These are phyloP conservation scores for Phalacrocorax brasilianus DNA, from an alignment of 2,113 vertebrate species.

Conservation along the genomic window DNA sequence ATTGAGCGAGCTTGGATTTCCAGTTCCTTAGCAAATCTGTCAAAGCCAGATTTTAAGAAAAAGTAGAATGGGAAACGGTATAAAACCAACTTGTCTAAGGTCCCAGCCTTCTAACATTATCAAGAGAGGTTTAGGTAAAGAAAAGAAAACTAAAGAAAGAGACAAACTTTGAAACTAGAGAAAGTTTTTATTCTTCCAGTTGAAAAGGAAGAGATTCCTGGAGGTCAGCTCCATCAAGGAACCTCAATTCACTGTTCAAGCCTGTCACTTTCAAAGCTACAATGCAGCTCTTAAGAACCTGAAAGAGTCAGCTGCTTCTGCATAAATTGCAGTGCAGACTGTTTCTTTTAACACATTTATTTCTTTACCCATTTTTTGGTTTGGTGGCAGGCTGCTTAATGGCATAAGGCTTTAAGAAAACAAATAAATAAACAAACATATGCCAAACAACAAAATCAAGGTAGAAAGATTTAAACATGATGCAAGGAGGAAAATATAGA, in stretches of 20 bases:
- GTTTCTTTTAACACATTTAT: constrained; percentile 18
- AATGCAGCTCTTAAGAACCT: neutral
- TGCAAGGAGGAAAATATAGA: neutral
- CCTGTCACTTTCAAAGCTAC: constrained; percentile 25
- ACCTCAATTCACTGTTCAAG: constrained; percentile 20
- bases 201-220: constrained; percentile 37
- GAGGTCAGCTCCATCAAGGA: constrained; percentile 44
- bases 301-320: constrained; percentile 9
- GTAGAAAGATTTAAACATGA: neutral
- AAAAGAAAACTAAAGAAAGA: constrained; percentile 5
- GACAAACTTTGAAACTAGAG: constrained; percentile 34
- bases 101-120: neutral
- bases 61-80: neutral
- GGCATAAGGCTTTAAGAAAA: neutral
- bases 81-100: neutral
- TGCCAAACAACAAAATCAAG: neutral
- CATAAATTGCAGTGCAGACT: neutral
- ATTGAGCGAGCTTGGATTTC: neutral
- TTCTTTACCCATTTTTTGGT: neutral
- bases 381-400: neutral
- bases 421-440: constrained; percentile 40
- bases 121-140: neutral
- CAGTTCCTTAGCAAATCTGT: constrained; percentile 19
- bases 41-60: constrained; percentile 12
- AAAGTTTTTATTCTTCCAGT: constrained; percentile 21